Conservation (phyloP, 2,797 vertebrate species). For the Bovichtus diacanthus region DNA sequence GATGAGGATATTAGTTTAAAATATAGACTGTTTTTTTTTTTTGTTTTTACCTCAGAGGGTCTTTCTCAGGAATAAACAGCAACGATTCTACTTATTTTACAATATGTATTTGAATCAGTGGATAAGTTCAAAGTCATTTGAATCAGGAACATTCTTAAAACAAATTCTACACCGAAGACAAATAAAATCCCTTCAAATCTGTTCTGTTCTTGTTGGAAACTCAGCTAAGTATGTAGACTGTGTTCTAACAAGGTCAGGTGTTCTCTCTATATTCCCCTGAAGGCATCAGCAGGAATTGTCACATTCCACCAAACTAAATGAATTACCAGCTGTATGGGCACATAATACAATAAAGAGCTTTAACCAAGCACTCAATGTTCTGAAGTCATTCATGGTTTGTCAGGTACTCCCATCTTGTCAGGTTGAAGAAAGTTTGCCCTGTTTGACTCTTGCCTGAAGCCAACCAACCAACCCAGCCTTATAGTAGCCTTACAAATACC, state of each 20-base stretch:
- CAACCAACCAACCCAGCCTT: background rate
- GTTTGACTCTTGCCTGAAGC: constrained; percentile 21
- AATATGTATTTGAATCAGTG: too few relatives aligned
- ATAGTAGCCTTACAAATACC: constrained; percentile 9
- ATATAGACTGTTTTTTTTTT: too few relatives aligned
- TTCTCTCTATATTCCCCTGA: constrained; percentile 34
- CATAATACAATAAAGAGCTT: constrained; percentile 34
- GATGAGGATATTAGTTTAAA: background rate
- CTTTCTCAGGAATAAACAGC: background rate
- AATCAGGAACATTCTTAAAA: background rate
- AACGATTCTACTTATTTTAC: background rate
- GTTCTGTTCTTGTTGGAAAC: background rate
- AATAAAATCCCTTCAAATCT: background rate
- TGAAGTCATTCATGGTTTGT: constrained; percentile 21
- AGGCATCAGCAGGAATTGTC: constrained; percentile 57
- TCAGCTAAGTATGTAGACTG: too few relatives aligned
- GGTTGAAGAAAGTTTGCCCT: background rate
- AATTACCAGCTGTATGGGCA: constrained; percentile 30
- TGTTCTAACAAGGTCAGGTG: background rate
- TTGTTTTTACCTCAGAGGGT: too few relatives aligned
- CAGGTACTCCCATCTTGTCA: constrained; percentile 18
- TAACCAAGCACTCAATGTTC: constrained; percentile 51
- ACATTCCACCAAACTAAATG: constrained; percentile 63
- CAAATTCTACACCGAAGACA: background rate
- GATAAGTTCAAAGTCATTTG: background rate